These are phyloP conservation scores for Trypoxylon attenuatum DNA, from an alignment of 2,888 invertebrate species.

Conservation along the genomic window DNA sequence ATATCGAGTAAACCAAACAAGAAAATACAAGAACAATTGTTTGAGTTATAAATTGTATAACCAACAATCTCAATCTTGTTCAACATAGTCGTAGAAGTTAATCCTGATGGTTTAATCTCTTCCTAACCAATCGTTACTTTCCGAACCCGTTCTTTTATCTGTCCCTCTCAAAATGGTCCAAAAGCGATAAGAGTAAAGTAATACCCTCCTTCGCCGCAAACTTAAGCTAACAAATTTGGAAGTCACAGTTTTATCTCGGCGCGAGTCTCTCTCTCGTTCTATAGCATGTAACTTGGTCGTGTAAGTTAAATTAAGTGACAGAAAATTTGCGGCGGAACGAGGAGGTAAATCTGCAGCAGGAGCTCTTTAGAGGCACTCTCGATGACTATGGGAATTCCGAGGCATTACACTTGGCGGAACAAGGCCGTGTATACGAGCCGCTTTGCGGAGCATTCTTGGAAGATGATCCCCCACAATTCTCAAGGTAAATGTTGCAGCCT, in stretches of 20 bases:
- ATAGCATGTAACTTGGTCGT: neutral
- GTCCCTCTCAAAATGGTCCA: too few species aligned
- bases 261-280: neutral
- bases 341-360: neutral
- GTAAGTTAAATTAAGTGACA: neutral
- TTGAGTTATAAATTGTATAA: too few species aligned
- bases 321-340: neutral
- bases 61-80: too few species aligned
- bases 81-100: too few species aligned
- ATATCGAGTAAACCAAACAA: too few species aligned
- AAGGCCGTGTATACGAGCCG: constrained; percentile 22
- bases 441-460: constrained; percentile 40
- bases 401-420: constrained; percentile 21
- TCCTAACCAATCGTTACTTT: too few species aligned
- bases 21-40: too few species aligned
- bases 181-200: too few species aligned
- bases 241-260: neutral
- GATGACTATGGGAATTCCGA: constrained; percentile 15
- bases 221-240: neutral
- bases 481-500: constrained; percentile 19
- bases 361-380: constrained; percentile 17
- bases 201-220: too few species aligned
- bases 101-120: too few species aligned
- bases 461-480: constrained; percentile 41
- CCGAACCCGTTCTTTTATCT: too few species aligned